Evolutionary conservation across 1,140 invertebrate genomes (phyloP).

Genomic region (Monomorium pharaonis): DNA sequence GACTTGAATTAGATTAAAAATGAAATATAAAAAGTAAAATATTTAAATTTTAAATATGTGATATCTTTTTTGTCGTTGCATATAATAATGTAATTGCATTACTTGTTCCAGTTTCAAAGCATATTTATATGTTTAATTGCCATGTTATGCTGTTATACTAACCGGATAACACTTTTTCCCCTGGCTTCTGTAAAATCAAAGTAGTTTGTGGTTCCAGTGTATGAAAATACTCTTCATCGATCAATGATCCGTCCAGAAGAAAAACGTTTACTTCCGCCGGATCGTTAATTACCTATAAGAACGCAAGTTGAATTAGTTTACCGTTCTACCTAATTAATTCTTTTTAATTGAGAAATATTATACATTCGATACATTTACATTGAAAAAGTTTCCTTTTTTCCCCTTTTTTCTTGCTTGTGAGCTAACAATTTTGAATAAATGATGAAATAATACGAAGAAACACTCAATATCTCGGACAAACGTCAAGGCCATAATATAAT

Average conservation of each 20-base stretch:
- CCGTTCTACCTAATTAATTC: not conserved
- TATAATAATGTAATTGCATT: not conserved
- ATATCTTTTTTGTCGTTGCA: not conserved
- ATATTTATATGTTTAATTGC: not conserved
- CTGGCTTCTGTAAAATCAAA: slow-evolving; percentile 88
- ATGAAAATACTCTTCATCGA: slow-evolving; percentile 91
- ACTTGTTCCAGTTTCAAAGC: not conserved
- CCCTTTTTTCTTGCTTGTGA: not conserved
- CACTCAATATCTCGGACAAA: not conserved
- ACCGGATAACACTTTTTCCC: slow-evolving; percentile 89
- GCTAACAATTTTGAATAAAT: slow-evolving; percentile 7
- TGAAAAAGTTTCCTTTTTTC: not conserved
- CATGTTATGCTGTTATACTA: slow-evolving; percentile 51
- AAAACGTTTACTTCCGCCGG: slow-evolving; percentile 81
- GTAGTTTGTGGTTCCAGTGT: slow-evolving; percentile 90
- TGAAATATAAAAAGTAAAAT: not conserved
- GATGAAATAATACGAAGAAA: not conserved
- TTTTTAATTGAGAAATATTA: not conserved
- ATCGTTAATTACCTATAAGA: slow-evolving; percentile 77
- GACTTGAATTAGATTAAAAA: not conserved
- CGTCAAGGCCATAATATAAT: slow-evolving; percentile 16
- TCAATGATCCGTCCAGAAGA: slow-evolving; percentile 89
- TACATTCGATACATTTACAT: not conserved
- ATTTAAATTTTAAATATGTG: not conserved
- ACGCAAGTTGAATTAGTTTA: slow-evolving; percentile 61